Percentiles rank a stretch among this genome's conserved stretches.
These are phyloP conservation scores for Athalia circularis DNA, from an alignment of 2,888 invertebrate genomes.

Conservation along the genomic window DNA sequence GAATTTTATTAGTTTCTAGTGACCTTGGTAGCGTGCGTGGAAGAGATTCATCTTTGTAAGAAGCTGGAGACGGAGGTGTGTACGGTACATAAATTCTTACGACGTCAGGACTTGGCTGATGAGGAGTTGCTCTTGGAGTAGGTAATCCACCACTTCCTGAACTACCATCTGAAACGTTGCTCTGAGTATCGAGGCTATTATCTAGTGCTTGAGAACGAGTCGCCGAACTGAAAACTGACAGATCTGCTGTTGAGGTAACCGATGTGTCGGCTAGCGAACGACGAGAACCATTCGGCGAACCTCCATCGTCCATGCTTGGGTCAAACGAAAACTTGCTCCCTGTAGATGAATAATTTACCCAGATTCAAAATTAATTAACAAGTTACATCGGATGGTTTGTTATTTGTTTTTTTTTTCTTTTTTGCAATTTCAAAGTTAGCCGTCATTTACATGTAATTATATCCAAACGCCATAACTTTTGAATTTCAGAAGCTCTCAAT, in stretches of 20 bases:
- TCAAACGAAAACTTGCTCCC: constrained; percentile 81
- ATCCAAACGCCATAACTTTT: not conserved
- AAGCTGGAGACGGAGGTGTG: constrained; percentile 78
- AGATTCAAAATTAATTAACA: constrained; percentile 36
- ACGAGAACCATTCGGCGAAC: constrained; percentile 83
- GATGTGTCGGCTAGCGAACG: constrained; percentile 89
- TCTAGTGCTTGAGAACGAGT: constrained; percentile 84
- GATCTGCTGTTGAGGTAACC: constrained; percentile 88
- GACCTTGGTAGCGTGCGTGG: constrained; percentile 76
- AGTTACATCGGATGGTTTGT: not conserved
- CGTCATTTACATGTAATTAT: not conserved
- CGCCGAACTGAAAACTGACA: constrained; percentile 85
- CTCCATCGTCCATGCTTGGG: constrained; percentile 82
- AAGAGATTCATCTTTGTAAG: constrained; percentile 75
- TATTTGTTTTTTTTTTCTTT: not conserved
- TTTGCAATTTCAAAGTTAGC: not conserved
- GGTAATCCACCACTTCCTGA: constrained; percentile 79
- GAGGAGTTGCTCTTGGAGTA: constrained; percentile 82
- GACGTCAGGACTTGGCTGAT: constrained; percentile 83
- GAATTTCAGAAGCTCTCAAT: constrained; percentile 3
- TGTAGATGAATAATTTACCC: constrained; percentile 65
- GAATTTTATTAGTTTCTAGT: constrained; percentile 82
- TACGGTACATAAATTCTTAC: constrained; percentile 89
- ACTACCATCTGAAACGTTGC: constrained; percentile 84
- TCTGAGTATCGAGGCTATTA: constrained; percentile 85